Base-by-base conservation (phyloP, 2,113 vertebrate genomes). In the Gavialis gangeticus region DNA sequence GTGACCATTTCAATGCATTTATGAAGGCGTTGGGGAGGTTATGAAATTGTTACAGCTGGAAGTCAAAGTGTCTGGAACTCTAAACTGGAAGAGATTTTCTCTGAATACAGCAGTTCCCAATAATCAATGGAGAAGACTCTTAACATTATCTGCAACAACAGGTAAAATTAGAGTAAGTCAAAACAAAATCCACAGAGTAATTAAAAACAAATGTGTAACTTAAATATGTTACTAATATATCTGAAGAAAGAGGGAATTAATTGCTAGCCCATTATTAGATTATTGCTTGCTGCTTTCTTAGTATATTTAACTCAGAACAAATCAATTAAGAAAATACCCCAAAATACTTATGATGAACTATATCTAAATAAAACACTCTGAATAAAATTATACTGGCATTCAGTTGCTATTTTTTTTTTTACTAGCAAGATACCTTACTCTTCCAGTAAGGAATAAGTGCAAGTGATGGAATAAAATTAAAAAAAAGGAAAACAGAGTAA, bases 1-100 rank as follows among this genome's bases (percentile, higher is more conserved):
- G 99, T 99, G 98, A 99, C 99, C 99, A 99, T 99, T 97, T 99
- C 99, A 99, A 98, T 98, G 96, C 98, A 97, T 97, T 96, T 97
- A 97, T 82, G 93, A 97, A 94, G 60, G 3, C 63, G 30, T 56
- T 0, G 6, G 62, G 75, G 92, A 88, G 80, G 37, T 71, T 97
- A 93, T 90, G 91, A 98, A 93, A 88, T 63, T 91, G 79, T 92
- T 15, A 69, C 89, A 91, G 59, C 0, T 15, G 90, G 85, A 94
- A 96, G 88, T 94, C 82, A 92, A 59, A 37, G 54, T 82, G 86
- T 76, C 77, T 30, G 18, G 79, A 93, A 75, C 75, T 83, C 76
- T 89, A 75, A 96, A 90, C 18, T 84, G 81, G 60, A 90, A 94
- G 88, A 94, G 67, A 89, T 66, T 88, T 96, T 87, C 94, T 95